Percentiles rank a stretch among this genome's conserved stretches.
These are phyloP conservation scores for Lysandra bellargus DNA, from an alignment of 2,888 invertebrate genomes.

Conservation along the genomic window DNA sequence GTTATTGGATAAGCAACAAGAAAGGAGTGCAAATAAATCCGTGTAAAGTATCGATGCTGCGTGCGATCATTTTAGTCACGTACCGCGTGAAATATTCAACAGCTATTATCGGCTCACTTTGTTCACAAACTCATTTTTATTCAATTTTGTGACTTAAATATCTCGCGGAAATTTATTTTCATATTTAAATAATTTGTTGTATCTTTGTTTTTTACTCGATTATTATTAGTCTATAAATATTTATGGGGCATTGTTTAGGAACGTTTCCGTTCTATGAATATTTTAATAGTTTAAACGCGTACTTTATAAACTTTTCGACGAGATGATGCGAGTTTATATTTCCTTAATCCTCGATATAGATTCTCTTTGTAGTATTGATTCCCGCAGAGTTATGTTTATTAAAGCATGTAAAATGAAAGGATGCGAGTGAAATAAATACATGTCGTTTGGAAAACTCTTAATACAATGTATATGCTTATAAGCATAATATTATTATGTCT, in stretches of 20 bases:
- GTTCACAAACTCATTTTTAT: conserved; percentile 71
- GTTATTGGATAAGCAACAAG: conserved; percentile 11
- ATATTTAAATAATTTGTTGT: conserved; percentile 27
- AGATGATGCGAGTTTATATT: neutral
- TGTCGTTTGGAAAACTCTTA: neutral
- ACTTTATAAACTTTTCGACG: neutral
- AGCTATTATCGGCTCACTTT: conserved; percentile 72
- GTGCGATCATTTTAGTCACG: conserved; percentile 67
- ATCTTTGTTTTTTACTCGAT: conserved; percentile 19
- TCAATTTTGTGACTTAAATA: conserved; percentile 56
- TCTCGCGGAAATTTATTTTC: conserved; percentile 34
- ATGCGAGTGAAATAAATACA: neutral
- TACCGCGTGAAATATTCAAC: conserved; percentile 72
- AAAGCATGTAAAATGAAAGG: neutral
- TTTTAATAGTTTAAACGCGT: conserved; percentile 1
- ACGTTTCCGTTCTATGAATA: conserved; percentile 16
- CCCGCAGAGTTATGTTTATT: neutral
- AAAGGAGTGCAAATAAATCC: conserved; percentile 33
- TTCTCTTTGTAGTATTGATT: neutral
- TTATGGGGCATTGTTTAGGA: conserved; percentile 3
- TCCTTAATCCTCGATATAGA: neutral
- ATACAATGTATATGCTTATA: neutral
- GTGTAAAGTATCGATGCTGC: conserved; percentile 39
- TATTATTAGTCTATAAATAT: conserved; percentile 11
- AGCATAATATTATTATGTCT: too few species aligned